Evolutionary conservation across 2,888 invertebrate species (phyloP), one percentile per base, ranked within the genome.

Genomic region (Drosophila barbarae): DNA sequence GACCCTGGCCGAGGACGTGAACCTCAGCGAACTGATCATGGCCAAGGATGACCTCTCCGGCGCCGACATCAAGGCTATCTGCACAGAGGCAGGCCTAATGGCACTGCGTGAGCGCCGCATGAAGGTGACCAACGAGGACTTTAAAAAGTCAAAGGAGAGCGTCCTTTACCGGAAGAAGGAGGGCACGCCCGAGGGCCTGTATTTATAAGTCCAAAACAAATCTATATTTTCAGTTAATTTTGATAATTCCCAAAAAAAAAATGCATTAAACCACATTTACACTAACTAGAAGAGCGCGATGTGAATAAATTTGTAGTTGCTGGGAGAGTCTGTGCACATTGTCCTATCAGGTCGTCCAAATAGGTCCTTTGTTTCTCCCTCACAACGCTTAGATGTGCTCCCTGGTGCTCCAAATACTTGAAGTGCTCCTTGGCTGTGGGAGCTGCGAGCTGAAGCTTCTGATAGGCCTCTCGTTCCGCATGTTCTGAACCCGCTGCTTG

Each of bases 71-170:
- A 97, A 97, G 92, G 99, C 99, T 15, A 99, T 99, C 89, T 99
- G 99, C 90, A 99, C 99, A 9, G 99, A 99, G 91, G 99, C 98
- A 57, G 99, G 99, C 71, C 91, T 99, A 58, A 96, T 99, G 95
- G 99, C 99, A 5, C 90, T 99, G 51, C 92, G 99, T 71, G 99
- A 99, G 90, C 93, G 99, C 56, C 93, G 99, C 79, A 99, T 99
- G 99, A 99, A 98, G 90, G 99, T 99, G 34, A 99, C 98, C 69
- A 98, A 98, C 91, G 99, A 99, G 90, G 99, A 99, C 90, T 99
- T 99, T 90, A 96, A 97, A 89, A 99, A 99, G 89, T 98, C 99
- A 0, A 99, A 99, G 90, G 99, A 99, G 89, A 99, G 98, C 90
- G 99, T 99, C 30, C 91, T 99, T 50, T 99, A 99, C 88, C 93